These are phyloP conservation scores for Calameuta pallipes DNA, from an alignment of 2,888 invertebrate genomes.

Conservation along the genomic window DNA sequence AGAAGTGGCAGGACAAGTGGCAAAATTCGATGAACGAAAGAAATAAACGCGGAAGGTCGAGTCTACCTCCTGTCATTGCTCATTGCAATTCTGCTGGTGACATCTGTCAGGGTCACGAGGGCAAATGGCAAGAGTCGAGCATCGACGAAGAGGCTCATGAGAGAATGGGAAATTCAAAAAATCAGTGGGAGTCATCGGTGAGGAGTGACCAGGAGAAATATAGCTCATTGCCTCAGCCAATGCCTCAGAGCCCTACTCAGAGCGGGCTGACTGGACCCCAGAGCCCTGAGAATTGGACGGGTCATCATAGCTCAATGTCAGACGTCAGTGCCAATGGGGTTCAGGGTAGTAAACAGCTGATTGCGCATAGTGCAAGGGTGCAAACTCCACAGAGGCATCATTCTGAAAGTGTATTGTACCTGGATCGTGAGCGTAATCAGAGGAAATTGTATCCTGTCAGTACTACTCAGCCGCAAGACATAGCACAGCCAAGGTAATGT, in stretches of 20 bases:
- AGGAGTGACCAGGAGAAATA: slow-evolving; percentile 41
- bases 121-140: slow-evolving; percentile 54
- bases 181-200: slow-evolving; percentile 40
- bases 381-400: slow-evolving; percentile 82
- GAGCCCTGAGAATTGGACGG: slow-evolving; percentile 47
- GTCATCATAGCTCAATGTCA: slow-evolving; percentile 56
- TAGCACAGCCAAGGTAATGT: slow-evolving; percentile 12
- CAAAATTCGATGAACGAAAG: slow-evolving; percentile 53
- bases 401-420: slow-evolving; percentile 80
- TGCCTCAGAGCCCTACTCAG: slow-evolving; percentile 45
- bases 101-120: slow-evolving; percentile 33
- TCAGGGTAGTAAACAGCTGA: slow-evolving; percentile 69
- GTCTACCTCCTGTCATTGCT: slow-evolving; percentile 44
- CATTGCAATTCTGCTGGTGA: slow-evolving; percentile 40
- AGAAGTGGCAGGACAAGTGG: slow-evolving; percentile 55
- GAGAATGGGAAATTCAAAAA: slow-evolving; percentile 22
- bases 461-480: slow-evolving; percentile 71
- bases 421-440: slow-evolving; percentile 70
- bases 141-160: slow-evolving; percentile 42
- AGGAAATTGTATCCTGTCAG: slow-evolving; percentile 77
- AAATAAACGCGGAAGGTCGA: slow-evolving; percentile 45
- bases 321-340: slow-evolving; percentile 53
- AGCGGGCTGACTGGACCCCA: slow-evolving; percentile 27
- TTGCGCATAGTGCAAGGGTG: slow-evolving; percentile 82
- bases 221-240: slow-evolving; percentile 33